Evolutionary conservation across 2,113 vertebrate genomes (phyloP), one percentile per base, ranked within the genome.

Genomic region (Calcarius ornatus): DNA sequence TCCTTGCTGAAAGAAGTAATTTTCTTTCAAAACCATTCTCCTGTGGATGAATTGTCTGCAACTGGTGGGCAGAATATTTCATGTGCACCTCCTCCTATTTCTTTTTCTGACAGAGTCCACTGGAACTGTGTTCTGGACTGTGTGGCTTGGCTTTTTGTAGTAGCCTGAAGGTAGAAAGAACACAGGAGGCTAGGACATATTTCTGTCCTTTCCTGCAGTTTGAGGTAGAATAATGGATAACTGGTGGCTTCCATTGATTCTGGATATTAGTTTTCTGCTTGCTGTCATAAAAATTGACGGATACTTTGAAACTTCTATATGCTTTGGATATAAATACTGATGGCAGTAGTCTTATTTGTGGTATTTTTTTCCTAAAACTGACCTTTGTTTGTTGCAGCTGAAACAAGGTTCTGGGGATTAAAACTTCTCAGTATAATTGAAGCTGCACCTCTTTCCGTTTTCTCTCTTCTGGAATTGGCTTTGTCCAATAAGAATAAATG

Each of bases 171-270:
- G 53, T 56, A 48, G 72, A 80, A 86, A 43, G 66, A 70, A 15
- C 0, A 2, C 17, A 80, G 40, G 31, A 76, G 59, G 37, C 40
- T 80, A 9, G 40, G 17, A 22, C 0, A 0, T 59, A 12, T 31
- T 57, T 64, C 11, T 56, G 3, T 60, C 63, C 59, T 77, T 81
- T 84, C 20, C 20, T 81, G 5, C n/a, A 65, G 10, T 72, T 90
- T 80, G 70, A 71, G 10, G 23, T 59, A 59, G 65, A 79, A 30
- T 47, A 45, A 68, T 79, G 30, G 43, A 42, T 90, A 72, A 33
- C 27, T 1, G 1, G 10, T 90, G 60, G 20, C 23, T 92, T 88
- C 16, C 6, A 8, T 76, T 64, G 87, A 27, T 85, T 75, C 47
- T 79, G n/a, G 17, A 23, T 50, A 38, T 25, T 53, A n/a, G 13